A percentile compares a stretch with the other conserved stretches of the same genome.
Evolutionary conservation across 2,797 vertebrate genomes (phyloP).

Genomic region (Gymnodraco acuticeps): DNA sequence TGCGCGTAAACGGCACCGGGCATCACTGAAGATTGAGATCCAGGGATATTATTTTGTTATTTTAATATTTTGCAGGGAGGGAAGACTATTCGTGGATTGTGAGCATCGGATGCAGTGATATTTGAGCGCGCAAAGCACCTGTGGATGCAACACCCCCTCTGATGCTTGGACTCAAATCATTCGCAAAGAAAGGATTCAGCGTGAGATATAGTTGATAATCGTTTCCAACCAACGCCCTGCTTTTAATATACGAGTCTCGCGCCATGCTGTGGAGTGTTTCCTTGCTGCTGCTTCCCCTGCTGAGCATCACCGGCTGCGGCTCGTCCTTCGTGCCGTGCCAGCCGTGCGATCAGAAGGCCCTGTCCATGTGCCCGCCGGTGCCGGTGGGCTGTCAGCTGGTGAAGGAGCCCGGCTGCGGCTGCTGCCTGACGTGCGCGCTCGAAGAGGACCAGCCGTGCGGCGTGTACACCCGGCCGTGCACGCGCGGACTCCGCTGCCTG

Average conservation of each 20-base stretch:
- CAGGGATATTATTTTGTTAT: slow-evolving; percentile 35
- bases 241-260: slow-evolving; percentile 9
- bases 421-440: slow-evolving; percentile 96
- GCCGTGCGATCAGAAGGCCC: slow-evolving; percentile 91
- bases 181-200: slow-evolving; percentile 32
- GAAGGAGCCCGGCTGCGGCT: slow-evolving; percentile 96
- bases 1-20: slow-evolving; percentile 64
- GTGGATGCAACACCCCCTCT: slow-evolving; percentile 67
- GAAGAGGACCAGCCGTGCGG: slow-evolving; percentile 92
- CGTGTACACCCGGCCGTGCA: slow-evolving; percentile 95
- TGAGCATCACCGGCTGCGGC: slow-evolving; percentile 79
- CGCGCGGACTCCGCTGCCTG: slow-evolving; percentile 92
- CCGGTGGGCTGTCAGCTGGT: slow-evolving; percentile 92
- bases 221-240: background rate
- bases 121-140: slow-evolving; percentile 68
- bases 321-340: slow-evolving; percentile 93
- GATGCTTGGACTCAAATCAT: slow-evolving; percentile 55
- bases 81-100: slow-evolving; percentile 18
- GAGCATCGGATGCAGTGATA: slow-evolving; percentile 38
- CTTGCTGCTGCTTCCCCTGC: slow-evolving; percentile 82
- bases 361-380: slow-evolving; percentile 91
- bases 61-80: background rate
- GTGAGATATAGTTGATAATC: slow-evolving; percentile 35
- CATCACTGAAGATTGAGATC: slow-evolving; percentile 35
- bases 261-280: slow-evolving; percentile 82